Percentiles rank a stretch among this genome's conserved stretches.
phyloP scores from a whole-genome alignment of 2,888 invertebrate species.

The Geophilus truncorum region DNA sequence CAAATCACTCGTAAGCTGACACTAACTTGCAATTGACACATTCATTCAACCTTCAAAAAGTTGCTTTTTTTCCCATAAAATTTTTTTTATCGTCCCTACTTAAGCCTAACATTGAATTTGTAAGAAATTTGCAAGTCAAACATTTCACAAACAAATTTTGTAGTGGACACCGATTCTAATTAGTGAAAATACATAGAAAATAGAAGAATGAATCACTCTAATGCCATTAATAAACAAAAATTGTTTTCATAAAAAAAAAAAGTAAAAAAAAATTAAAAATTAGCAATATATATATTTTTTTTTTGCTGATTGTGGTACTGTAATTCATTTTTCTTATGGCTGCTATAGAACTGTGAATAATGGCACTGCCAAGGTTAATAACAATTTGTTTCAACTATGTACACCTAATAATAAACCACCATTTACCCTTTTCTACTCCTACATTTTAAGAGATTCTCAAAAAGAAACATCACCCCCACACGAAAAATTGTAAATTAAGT shows the following conservation, averaged over 20 bases:
- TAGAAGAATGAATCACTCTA: too few relatives aligned
- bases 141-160: neutral
- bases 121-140: neutral
- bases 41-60: neutral
- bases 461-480: neutral
- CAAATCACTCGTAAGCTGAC: neutral
- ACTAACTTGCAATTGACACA: neutral
- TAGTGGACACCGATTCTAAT: neutral
- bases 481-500: neutral
- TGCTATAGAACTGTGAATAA: neutral
- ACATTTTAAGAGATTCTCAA: neutral
- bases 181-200: neutral
- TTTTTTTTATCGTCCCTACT: neutral
- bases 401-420: neutral
- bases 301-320: neutral
- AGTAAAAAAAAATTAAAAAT: neutral
- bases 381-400: neutral
- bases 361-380: conserved; percentile 10
- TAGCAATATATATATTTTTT: too few relatives aligned
- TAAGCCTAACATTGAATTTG: neutral
- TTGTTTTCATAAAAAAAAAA: neutral
- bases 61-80: too few relatives aligned
- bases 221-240: too few relatives aligned
- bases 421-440: neutral
- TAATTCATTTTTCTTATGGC: neutral